Evolutionary conservation across 2,888 invertebrate species (phyloP), one percentile per base, ranked within the genome.

Genomic region (Eilema caniola): DNA sequence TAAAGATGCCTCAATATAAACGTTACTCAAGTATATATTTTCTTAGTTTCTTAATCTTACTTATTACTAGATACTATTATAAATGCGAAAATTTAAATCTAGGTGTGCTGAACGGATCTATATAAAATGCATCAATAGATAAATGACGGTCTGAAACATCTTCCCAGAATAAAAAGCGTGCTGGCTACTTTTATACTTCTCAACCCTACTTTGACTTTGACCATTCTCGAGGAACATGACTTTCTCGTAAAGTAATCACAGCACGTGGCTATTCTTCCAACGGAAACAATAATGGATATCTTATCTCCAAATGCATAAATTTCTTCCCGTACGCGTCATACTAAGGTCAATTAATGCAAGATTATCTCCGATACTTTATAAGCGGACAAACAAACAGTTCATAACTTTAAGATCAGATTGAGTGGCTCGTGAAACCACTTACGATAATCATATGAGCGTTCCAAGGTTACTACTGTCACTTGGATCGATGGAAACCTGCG

Each of bases 381-480:
- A 24, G 31, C 31, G 33, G n/a, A 66, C 62, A 37, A 61, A 47
- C 57, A 53, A 64, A 47, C 72, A 67, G 62, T 76, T 75, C 71
- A 70, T 70, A 73, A 41, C 78, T 86, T 86, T 88, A 86, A 84
- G 76, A 85, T 86, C 82, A 71, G 71, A 72, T 67, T 71, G 75
- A 76, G 74, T 78, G 79, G 72, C 70, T 80, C 79, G 86, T 78
- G 76, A 72, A 80, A 73, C 80, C 78, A 78, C 73, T 84, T 80
- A 83, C 85, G 85, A 85, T 85, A 83, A 88, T 86, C 83, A 72
- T 82, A 82, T 76, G 83, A 83, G 78, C 84, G 72, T 83, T 78
- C 80, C 93, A 94, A 94, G 94, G 94, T 92, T 90, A 85, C 81
- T 81, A 83, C 87, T 89, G 91, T 92, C 93, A 92, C 86, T 88